Conservation (phyloP, 2,888 invertebrate species). For the Leucoptera coffeella region DNA sequence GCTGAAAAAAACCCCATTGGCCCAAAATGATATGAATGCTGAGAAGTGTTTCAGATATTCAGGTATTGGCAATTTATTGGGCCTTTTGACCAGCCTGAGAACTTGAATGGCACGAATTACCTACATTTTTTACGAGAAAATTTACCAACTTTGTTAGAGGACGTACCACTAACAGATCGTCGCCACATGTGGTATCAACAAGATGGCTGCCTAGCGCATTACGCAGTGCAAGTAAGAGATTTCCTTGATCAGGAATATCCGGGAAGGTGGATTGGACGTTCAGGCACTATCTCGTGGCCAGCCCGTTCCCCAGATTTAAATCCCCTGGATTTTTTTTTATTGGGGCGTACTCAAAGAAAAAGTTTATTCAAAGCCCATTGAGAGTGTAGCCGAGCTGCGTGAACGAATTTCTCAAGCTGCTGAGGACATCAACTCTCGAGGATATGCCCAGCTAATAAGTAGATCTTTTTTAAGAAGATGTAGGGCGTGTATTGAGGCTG, state of each 20-base stretch:
- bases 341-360: neutral
- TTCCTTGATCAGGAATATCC: slow-evolving; percentile 1
- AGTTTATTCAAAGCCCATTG: too few species aligned
- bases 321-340: slow-evolving; percentile 4
- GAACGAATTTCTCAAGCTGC: too few species aligned
- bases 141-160: slow-evolving; percentile 2
- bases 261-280: neutral
- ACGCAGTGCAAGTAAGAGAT: slow-evolving; percentile 1
- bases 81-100: slow-evolving; percentile 6
- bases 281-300: slow-evolving; percentile 5
- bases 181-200: slow-evolving; percentile 1
- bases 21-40: too few species aligned
- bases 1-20: too few species aligned
- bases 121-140: slow-evolving; percentile 1
- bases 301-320: slow-evolving; percentile 5
- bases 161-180: neutral
- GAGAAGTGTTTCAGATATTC: too few species aligned
- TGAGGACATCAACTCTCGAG: too few species aligned
- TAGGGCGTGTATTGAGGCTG: too few species aligned
- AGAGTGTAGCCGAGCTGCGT: too few species aligned
- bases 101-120: neutral
- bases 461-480: too few species aligned
- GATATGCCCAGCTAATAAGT: too few species aligned
- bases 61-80: slow-evolving; percentile 7
- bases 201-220: slow-evolving; percentile 5